Evolutionary conservation across 2,113 vertebrate species (phyloP).

Genomic region (Cyphotilapia sp.): DNA sequence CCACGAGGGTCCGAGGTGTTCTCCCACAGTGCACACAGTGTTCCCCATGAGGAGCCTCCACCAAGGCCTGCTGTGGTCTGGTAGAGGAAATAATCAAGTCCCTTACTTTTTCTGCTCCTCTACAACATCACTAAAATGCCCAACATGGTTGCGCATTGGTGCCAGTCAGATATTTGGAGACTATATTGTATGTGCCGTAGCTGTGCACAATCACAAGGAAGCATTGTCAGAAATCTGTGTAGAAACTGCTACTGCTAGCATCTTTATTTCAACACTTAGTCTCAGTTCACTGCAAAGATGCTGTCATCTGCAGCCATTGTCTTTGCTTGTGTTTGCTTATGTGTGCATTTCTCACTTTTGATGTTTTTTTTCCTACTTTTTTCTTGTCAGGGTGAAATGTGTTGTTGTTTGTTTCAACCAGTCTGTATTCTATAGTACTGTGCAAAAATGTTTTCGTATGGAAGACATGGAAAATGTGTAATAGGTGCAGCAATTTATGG

Average conservation of each 20-base stretch:
- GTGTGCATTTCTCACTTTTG: background rate
- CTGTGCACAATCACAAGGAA: background rate
- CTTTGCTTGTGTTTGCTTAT: background rate
- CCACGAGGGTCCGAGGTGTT: constrained; percentile 26
- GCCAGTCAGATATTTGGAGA: background rate
- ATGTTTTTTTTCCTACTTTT: background rate
- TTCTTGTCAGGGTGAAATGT: background rate
- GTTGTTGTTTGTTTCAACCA: background rate
- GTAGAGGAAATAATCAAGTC: constrained; percentile 33
- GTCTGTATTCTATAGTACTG: background rate
- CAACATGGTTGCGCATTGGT: background rate
- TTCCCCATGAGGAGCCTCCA: constrained; percentile 25
- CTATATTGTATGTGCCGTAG: background rate
- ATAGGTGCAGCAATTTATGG: background rate
- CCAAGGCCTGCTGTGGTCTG: background rate
- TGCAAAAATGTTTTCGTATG: background rate
- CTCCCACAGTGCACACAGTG: constrained; percentile 26
- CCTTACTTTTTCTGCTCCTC: constrained; percentile 1
- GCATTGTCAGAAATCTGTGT: background rate
- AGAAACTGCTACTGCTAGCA: background rate
- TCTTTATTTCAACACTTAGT: background rate
- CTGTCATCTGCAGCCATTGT: background rate
- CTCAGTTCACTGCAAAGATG: background rate
- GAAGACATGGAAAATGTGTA: background rate
- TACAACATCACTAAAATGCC: background rate